Conservation (phyloP, 1,140 invertebrate genomes). For the Asobara japonica region DNA sequence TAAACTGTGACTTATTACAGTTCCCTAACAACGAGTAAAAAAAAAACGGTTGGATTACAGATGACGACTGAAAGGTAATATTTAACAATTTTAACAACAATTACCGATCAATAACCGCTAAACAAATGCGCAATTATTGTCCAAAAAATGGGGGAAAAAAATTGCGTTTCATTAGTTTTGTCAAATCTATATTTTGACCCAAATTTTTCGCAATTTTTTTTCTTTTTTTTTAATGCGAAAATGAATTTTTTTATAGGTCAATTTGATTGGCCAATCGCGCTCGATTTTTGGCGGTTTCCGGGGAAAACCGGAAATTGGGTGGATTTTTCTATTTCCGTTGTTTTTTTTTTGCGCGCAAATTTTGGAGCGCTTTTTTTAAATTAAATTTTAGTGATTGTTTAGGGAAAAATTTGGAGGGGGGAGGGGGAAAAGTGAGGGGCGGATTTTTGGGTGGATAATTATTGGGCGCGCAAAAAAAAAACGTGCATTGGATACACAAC, state of each 20-base stretch:
- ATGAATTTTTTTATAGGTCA: background rate
- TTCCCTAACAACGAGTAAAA: background rate
- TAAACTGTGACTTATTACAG: no score
- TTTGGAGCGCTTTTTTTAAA: background rate
- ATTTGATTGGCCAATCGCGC: no score
- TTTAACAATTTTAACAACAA: background rate
- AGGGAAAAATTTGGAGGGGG: background rate
- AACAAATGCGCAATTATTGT: background rate
- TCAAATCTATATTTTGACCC: no score
- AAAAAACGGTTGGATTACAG: conserved; percentile 15
- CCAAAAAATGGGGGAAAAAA: no score
- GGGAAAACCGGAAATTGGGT: no score
- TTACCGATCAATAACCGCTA: background rate
- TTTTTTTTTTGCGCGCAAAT: no score
- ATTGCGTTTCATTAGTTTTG: background rate
- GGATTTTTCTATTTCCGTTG: no score
- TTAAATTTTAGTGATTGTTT: background rate
- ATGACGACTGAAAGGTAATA: conserved; percentile 6
- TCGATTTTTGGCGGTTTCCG: no score
- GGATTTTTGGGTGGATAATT: background rate
- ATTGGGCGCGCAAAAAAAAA: conserved; percentile 13
- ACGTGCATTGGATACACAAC: conserved; percentile 8
- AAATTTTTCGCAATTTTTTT: no score
- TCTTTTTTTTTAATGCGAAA: no score
- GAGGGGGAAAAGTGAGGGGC: background rate